These are phyloP conservation scores for Lasaia peninsularis DNA, from an alignment of 1,140 invertebrate genomes.

Conservation along the genomic window DNA sequence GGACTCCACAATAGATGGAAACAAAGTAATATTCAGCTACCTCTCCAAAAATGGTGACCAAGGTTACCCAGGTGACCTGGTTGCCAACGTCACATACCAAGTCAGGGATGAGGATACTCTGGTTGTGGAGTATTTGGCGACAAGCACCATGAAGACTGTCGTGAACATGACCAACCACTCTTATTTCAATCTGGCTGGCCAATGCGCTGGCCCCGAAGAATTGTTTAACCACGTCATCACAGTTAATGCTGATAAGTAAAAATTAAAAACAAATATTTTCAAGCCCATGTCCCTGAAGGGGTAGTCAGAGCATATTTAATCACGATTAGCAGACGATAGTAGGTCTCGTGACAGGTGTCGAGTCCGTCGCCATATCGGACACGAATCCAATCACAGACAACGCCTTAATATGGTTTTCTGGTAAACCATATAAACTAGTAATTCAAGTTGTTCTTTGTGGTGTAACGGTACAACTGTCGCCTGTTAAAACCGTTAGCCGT, in stretches of 20 bases:
- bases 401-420: too few relatives aligned
- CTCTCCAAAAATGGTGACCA: conserved; percentile 89
- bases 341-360: too few relatives aligned
- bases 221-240: conserved; percentile 85
- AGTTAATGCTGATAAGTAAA: conserved; percentile 83
- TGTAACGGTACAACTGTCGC: too few relatives aligned
- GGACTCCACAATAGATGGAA: conserved; percentile 72
- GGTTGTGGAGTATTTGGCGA: conserved; percentile 84
- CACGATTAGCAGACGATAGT: too few relatives aligned
- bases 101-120: conserved; percentile 82
- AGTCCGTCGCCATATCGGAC: too few relatives aligned
- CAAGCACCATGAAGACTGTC: conserved; percentile 86
- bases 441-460: too few relatives aligned
- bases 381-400: too few relatives aligned
- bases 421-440: too few relatives aligned
- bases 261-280: too few relatives aligned
- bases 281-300: too few relatives aligned
- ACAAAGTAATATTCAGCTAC: conserved; percentile 81
- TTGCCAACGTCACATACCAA: conserved; percentile 82
- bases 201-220: conserved; percentile 77
- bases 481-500: too few relatives aligned
- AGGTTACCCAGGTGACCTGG: conserved; percentile 88
- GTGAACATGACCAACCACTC: conserved; percentile 95
- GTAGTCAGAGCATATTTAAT: too few relatives aligned
- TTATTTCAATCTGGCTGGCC: conserved; percentile 95